Evolutionary conservation across 2,113 vertebrate species (phyloP).

Genomic region (Recurvirostra avosetta): DNA sequence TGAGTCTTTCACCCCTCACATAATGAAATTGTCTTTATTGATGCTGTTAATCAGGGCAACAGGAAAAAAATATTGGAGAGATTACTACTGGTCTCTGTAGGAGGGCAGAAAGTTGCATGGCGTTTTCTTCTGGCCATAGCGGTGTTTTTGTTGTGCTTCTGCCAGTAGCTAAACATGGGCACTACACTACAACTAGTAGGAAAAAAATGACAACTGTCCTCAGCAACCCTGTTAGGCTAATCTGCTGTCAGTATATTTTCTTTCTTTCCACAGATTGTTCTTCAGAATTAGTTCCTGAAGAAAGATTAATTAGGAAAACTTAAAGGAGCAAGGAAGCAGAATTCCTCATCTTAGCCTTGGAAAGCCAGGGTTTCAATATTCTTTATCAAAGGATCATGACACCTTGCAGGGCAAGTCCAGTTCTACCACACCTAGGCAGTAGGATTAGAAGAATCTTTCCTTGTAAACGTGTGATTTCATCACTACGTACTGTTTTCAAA

Average conservation of each 20-base stretch:
- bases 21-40: constrained; percentile 45
- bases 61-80: background rate
- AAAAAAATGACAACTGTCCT: background rate
- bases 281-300: background rate
- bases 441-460: background rate
- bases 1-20: background rate
- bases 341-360: background rate
- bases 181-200: background rate
- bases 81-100: background rate
- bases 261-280: background rate
- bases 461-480: background rate
- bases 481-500: background rate
- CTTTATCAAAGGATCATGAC: background rate
- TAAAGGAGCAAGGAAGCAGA: background rate
- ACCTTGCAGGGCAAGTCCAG: background rate
- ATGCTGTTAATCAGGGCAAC: constrained; percentile 28
- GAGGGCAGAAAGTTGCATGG: background rate
- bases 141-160: background rate
- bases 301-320: background rate
- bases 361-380: background rate
- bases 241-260: background rate
- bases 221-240: background rate
- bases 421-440: background rate
- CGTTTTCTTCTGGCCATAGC: background rate
- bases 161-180: background rate